Conservation (phyloP, 2,888 invertebrate species). For the Elmis aenea region DNA sequence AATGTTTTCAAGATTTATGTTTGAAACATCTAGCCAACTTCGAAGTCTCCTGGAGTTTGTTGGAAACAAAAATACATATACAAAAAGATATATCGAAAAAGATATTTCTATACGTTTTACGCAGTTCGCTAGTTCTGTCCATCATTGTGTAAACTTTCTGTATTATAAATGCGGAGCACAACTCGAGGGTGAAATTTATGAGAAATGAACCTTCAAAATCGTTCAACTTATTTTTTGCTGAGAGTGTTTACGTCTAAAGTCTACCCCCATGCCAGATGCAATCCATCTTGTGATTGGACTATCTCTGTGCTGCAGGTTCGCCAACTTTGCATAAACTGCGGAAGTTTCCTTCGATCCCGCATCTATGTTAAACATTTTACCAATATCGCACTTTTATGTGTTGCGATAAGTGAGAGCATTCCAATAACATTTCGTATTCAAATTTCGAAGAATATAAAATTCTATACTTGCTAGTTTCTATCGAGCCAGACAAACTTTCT, state of each 20-base stretch:
- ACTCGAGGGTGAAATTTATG: constrained; percentile 44
- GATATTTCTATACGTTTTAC: too few relatives aligned
- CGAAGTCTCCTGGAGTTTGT: too few relatives aligned
- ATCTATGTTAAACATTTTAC: constrained; percentile 18
- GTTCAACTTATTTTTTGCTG: constrained; percentile 33
- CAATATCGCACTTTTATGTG: constrained; percentile 17
- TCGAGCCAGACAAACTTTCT: too few relatives aligned
- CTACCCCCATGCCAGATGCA: constrained; percentile 28
- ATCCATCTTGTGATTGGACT: constrained; percentile 38
- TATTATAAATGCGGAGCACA: constrained; percentile 40
- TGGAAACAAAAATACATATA: too few relatives aligned
- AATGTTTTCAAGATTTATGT: too few relatives aligned
- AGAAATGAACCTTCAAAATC: constrained; percentile 47
- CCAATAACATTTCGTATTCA: constrained; percentile 8
- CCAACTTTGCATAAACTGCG: constrained; percentile 27
- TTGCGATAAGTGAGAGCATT: constrained; percentile 14
- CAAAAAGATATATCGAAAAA: too few relatives aligned
- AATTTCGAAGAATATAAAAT: constrained; percentile 11
- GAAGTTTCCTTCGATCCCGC: constrained; percentile 17
- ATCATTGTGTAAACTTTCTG: constrained; percentile 41
- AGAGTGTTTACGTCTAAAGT: constrained; percentile 32
- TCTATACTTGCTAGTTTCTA: too few relatives aligned
- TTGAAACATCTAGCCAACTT: too few relatives aligned
- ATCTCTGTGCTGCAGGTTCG: constrained; percentile 31
- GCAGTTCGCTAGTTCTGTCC: constrained; percentile 39